Base-by-base conservation (phyloP, 2,113 vertebrate species). In the Eleginops maclovinus region DNA sequence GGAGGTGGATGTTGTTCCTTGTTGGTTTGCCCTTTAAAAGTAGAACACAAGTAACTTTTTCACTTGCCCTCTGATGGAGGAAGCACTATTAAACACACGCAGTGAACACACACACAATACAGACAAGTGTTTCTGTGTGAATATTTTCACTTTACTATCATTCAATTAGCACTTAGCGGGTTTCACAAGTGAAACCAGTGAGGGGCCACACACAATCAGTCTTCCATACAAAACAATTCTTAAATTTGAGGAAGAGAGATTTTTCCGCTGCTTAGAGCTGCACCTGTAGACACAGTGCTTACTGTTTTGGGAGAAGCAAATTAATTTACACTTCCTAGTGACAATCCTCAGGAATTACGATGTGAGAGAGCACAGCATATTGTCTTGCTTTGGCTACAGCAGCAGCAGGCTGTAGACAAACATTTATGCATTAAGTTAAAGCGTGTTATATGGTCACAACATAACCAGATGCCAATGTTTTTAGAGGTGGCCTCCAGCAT, bases 291-390 rank as follows among this genome's bases (percentile, higher is more conserved):
- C 54, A 78, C 51, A 26, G n/a, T n/a, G 64, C 87, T 84, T 16
- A 56, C 88, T 87, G 89, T 86, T 88, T 74, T 60, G 88, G 89
- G 90, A 91, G 84, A 44, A 88, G 74, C 90, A 84, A 88, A 89
- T 89, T 94, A 91, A 94, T 94, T 94, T 93, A 88, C 93, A 92
- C 88, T 88, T 94, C 75, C 59, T 79, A 73, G 86, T 84, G 88
- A 90, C 80, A 81, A 76, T 88, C 72, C 64, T 81, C 61, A 49
- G 89, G 61, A 82, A 83, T 79, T 63, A 75, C 2, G 63, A 68
- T 79, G 72, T 64, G 70, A 72, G 66, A 64, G 41, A 61, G 62
- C 31, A 75, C 58, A 54, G 69, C 2, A 41, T 79, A 70, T 55
- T 24, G 44, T 82, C 50, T 40, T 21, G 46, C 62, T 36, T 36